Evolutionary conservation across 2,113 vertebrate species (phyloP).

Genomic region (Peucedramus taeniatus): DNA sequence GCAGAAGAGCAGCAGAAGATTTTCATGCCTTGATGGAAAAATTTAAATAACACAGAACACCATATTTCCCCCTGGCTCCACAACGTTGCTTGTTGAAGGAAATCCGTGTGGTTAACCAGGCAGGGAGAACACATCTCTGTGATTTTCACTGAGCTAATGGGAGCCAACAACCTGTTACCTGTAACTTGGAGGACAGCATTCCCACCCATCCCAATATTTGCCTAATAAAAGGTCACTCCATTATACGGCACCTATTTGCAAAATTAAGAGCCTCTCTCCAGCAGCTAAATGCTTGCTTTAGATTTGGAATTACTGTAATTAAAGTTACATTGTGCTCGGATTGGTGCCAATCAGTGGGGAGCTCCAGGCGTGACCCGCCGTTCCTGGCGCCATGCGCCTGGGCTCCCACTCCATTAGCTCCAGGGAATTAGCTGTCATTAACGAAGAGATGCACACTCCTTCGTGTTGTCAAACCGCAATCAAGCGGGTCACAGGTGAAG

Average conservation of each 20-base stretch:
- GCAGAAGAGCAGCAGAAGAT: not conserved
- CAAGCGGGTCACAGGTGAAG: slow-evolving; percentile 73
- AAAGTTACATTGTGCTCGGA: slow-evolving; percentile 70
- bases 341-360: slow-evolving; percentile 67
- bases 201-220: slow-evolving; percentile 50
- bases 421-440: slow-evolving; percentile 73
- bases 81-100: not conserved
- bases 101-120: slow-evolving; percentile 18
- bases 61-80: not conserved
- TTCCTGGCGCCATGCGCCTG: slow-evolving; percentile 19
- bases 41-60: slow-evolving; percentile 2
- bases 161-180: slow-evolving; percentile 13
- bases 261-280: slow-evolving; percentile 64
- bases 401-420: slow-evolving; percentile 71
- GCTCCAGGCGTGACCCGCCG: slow-evolving; percentile 55
- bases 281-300: slow-evolving; percentile 68
- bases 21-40: slow-evolving; percentile 19
- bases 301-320: slow-evolving; percentile 72
- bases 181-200: not conserved
- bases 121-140: not conserved
- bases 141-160: slow-evolving; percentile 48
- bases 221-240: slow-evolving; percentile 70
- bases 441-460: slow-evolving; percentile 64
- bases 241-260: slow-evolving; percentile 55
- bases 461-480: slow-evolving; percentile 75